Percentiles rank a stretch among this genome's conserved stretches.
phyloP scores from a whole-genome alignment of 2,797 vertebrate species.

The Danio albolineatus region DNA sequence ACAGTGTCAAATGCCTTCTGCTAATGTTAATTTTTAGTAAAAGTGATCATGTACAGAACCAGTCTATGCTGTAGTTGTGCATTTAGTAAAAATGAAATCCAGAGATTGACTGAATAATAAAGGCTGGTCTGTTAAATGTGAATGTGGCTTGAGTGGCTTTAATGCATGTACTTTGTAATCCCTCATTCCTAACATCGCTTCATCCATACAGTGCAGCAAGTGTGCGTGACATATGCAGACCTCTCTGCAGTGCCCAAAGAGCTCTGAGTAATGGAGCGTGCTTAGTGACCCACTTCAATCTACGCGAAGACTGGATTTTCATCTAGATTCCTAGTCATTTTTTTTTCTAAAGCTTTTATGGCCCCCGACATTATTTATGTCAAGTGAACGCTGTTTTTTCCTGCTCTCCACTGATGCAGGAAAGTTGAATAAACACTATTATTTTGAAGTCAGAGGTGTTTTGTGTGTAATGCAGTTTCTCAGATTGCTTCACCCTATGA shows the following conservation, averaged over 20 bases:
- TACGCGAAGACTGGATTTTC: not conserved
- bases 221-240: constrained; percentile 9
- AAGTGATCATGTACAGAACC: too few species aligned
- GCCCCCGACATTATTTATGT: not conserved
- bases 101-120: not conserved
- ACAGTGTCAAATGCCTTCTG: not conserved
- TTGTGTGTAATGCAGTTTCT: not conserved
- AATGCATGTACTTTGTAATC: not conserved
- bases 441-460: not conserved
- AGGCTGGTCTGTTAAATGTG: not conserved
- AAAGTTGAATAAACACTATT: not conserved
- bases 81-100: too few species aligned
- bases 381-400: not conserved
- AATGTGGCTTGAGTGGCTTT: not conserved
- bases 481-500: not conserved
- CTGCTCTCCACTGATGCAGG: not conserved
- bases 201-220: not conserved
- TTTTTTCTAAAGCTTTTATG: not conserved
- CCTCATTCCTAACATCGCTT: not conserved
- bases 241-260: not conserved
- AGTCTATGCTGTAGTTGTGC: too few species aligned
- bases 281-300: not conserved
- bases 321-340: not conserved
- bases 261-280: constrained; percentile 14
- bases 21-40: not conserved